phyloP scores from a whole-genome alignment of 2,797 vertebrate genomes.

The Orientallactaga sibirica region DNA sequence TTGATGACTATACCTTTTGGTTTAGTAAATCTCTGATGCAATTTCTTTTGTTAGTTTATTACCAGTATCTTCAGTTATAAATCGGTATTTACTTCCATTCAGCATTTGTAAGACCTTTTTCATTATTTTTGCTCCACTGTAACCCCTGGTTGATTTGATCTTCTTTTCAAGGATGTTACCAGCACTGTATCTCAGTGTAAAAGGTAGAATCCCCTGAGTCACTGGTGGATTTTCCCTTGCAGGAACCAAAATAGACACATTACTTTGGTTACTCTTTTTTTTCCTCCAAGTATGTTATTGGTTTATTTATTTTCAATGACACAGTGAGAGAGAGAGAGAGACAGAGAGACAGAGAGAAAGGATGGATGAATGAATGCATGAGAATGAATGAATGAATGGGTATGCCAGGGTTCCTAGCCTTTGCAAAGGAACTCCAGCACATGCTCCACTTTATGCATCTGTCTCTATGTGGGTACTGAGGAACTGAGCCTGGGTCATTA shows the following conservation, averaged over 20 bases:
- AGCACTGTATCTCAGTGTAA: neutral
- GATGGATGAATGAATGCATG: too few relatives aligned
- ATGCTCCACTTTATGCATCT: too few relatives aligned
- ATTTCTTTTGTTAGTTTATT: conserved; percentile 29
- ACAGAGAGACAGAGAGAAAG: too few relatives aligned
- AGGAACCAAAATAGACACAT: neutral
- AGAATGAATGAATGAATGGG: too few relatives aligned
- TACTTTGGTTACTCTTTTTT: neutral
- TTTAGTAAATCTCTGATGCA: neutral
- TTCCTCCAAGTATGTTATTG: too few relatives aligned
- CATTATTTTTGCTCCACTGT: neutral
- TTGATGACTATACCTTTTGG: conserved; percentile 17
- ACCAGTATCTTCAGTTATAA: neutral
- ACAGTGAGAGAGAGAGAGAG: too few relatives aligned
- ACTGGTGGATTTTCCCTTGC: neutral
- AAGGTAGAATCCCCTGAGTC: neutral
- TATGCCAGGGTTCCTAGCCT: too few relatives aligned
- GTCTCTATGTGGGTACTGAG: too few relatives aligned
- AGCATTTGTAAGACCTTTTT: neutral
- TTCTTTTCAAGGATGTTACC: neutral
- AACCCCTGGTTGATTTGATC: neutral
- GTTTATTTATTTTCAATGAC: too few relatives aligned
- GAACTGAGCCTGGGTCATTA: too few relatives aligned
- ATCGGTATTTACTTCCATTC: neutral
- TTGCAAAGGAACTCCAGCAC: too few relatives aligned